These are phyloP conservation scores for Athrips mouffetella DNA, from an alignment of 2,888 invertebrate species.

Conservation along the genomic window DNA sequence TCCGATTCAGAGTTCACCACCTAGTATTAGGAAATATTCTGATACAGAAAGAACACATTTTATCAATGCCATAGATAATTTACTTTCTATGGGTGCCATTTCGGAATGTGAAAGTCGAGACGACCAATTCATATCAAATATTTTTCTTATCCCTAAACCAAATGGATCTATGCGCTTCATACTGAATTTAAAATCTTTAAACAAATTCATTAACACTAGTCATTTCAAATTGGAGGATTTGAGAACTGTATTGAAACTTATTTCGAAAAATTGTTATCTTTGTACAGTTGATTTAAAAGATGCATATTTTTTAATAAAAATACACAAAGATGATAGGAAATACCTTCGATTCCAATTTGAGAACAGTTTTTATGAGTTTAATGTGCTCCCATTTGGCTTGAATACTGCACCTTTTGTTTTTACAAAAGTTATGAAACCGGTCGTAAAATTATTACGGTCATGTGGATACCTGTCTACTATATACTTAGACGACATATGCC, in stretches of 20 bases:
- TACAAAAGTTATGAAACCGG: constrained; percentile 21
- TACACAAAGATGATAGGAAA: constrained; percentile 13
- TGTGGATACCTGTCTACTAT: constrained; percentile 16
- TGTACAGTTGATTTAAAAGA: constrained; percentile 19
- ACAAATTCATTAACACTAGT: constrained; percentile 16
- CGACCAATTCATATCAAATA: constrained; percentile 17
- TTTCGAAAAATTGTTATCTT: constrained; percentile 13
- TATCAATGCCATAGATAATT: background rate
- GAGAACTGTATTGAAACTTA: constrained; percentile 16
- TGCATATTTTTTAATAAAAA: constrained; percentile 16
- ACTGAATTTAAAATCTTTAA: constrained; percentile 13
- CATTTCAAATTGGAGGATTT: constrained; percentile 24
- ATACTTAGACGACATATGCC: constrained; percentile 17
- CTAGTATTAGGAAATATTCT: background rate
- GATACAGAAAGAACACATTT: background rate
- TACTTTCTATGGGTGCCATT: constrained; percentile 12
- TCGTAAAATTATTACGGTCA: constrained; percentile 13
- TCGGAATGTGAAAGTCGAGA: constrained; percentile 14
- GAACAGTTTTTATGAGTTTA: constrained; percentile 16
- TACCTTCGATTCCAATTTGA: constrained; percentile 15
- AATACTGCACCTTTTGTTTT: constrained; percentile 18
- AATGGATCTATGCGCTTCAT: constrained; percentile 14
- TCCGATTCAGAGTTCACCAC: background rate
- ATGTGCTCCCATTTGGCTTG: constrained; percentile 19
- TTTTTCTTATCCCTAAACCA: constrained; percentile 17